These are phyloP conservation scores for Avahi laniger DNA, from an alignment of 2,797 vertebrate genomes.

Conservation along the genomic window DNA sequence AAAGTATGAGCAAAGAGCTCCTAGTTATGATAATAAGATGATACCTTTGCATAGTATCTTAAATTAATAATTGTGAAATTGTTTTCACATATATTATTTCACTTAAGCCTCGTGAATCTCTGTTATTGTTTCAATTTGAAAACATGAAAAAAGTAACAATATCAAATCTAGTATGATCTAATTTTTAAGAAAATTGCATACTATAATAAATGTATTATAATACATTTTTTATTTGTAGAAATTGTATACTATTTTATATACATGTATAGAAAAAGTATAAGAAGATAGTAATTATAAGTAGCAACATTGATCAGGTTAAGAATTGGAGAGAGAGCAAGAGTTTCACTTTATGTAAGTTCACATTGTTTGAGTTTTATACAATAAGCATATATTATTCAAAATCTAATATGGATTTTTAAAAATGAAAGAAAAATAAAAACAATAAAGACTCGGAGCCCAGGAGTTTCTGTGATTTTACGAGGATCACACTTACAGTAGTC, in stretches of 20 bases:
- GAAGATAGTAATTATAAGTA: neutral
- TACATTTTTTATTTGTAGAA: neutral
- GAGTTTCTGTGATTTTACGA: neutral
- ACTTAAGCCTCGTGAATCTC: neutral
- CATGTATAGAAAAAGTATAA: neutral
- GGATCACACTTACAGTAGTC: neutral
- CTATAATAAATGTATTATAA: neutral
- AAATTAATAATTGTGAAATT: neutral
- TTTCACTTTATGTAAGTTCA: neutral
- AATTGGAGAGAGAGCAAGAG: neutral
- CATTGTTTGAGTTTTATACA: neutral
- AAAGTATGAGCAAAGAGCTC: neutral
- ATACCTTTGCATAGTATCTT: neutral
- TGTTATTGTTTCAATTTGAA: neutral
- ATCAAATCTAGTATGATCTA: neutral
- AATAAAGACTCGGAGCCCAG: neutral
- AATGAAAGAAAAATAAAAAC: neutral
- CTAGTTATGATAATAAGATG: neutral
- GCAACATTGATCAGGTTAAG: neutral
- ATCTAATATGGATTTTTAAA: neutral
- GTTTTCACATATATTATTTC: constrained; percentile 8
- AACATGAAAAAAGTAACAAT: neutral
- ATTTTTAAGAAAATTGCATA: neutral
- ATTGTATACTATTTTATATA: neutral
- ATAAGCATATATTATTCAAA: neutral